Evolutionary conservation across 53 echinoderm and acorn worm genomes (phyloP), one percentile per base, ranked within the genome.

Genomic region (Arbacia lixula): DNA sequence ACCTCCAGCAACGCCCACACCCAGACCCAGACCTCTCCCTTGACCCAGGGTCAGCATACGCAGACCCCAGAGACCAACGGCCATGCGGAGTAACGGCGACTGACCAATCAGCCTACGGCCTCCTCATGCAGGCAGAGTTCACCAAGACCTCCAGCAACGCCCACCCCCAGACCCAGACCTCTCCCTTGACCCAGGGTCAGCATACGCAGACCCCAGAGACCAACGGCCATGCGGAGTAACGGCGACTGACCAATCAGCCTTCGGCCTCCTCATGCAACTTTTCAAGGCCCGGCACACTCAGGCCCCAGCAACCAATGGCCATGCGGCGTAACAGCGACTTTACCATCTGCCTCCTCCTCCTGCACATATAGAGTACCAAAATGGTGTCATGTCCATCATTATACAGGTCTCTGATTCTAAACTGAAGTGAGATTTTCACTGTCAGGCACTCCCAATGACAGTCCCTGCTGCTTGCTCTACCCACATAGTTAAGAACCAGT

Each of bases 121-220:
- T n/a, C n/a, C n/a, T n/a, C n/a, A n/a, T n/a, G n/a, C 89, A 73
- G 21, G 91, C 88, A 10, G 91, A 86, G 61, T 87, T 95, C 65
- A 94, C 91, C 41, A 91, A 49, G 58, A 68, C 72, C 60, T 6
- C 85, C 24, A 46, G 58, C 71, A 72, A 85, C 82, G 76, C 90
- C 25, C 86, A 93, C 56, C 84, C 89, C 52, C 83, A 79, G 34
- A 87, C 64, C 6, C n/a, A n/a, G n/a, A 61, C 49, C 29, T 53
- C 40, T 38, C 83, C 87, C 1, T 65, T 60, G 62, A 83, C 83
- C 22, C 83, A 64, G 9, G 83, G 57, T 21, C 73, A 73, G 5
- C 71, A 71, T 53, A 66, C 83, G 42, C 82, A 88, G 51, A 74
- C 83, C 27, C 42, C 50, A 2, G 82, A 81, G 64, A 81, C 64